Conservation (phyloP, 2,797 vertebrate genomes). For the Zenarchopterus dispar region DNA sequence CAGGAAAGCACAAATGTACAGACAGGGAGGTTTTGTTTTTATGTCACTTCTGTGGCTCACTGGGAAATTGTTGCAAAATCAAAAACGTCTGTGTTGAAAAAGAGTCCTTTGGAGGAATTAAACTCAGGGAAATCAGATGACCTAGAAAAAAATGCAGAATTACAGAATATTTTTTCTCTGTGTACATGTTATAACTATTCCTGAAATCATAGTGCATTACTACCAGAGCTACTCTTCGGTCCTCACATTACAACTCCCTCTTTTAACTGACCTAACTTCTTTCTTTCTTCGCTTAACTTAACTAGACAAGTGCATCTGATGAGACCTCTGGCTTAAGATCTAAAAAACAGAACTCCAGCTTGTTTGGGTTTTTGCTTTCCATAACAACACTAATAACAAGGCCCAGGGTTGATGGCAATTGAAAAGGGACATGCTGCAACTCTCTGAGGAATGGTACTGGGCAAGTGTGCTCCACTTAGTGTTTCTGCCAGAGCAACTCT, state of each 20-base stretch:
- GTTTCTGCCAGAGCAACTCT: slow-evolving; percentile 69
- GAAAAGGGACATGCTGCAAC: slow-evolving; percentile 48
- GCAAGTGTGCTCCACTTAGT: slow-evolving; percentile 59
- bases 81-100: no score
- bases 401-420: slow-evolving; percentile 46
- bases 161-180: no score
- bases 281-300: background rate
- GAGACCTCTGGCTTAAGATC: slow-evolving; percentile 48
- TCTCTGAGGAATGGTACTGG: slow-evolving; percentile 48
- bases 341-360: slow-evolving; percentile 35
- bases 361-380: slow-evolving; percentile 39
- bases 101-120: no score
- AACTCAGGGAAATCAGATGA: no score
- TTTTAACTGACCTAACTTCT: background rate
- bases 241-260: background rate
- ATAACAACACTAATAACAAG: slow-evolving; percentile 35
- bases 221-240: no score
- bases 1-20: no score
- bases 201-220: no score
- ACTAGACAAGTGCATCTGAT: slow-evolving; percentile 10
- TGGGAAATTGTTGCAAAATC: no score
- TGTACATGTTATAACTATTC: no score
- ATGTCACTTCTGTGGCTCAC: no score
- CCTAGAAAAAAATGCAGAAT: no score
- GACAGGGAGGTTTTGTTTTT: no score